Percentiles rank a stretch among this genome's conserved stretches.
phyloP scores from a whole-genome alignment of 2,113 vertebrate genomes.

The Eulemur macaco region DNA sequence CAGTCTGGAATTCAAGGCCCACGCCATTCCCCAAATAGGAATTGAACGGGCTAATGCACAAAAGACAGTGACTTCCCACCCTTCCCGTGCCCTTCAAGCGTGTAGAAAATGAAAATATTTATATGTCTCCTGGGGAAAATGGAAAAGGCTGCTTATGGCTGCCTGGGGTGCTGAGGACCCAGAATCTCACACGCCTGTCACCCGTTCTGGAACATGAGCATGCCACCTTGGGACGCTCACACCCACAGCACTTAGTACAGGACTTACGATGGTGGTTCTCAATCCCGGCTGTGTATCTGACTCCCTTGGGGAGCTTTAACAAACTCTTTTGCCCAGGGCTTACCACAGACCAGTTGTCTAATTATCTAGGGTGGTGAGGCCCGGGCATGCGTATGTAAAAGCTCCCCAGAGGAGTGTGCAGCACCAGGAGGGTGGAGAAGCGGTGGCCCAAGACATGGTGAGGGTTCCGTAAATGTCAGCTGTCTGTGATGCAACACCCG shows the following conservation, averaged over 20 bases:
- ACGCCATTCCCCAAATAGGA: not conserved
- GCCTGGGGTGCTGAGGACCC: not conserved
- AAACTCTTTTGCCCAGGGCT: not conserved
- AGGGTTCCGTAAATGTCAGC: not conserved
- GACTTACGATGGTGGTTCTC: rapidly evolving
- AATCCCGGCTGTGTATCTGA: not conserved
- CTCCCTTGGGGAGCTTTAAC: not conserved
- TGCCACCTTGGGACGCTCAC: not conserved
- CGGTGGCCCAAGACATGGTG: not conserved
- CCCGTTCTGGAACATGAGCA: rapidly evolving
- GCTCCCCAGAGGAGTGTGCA: not conserved
- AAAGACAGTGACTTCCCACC: not conserved
- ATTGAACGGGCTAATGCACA: not conserved
- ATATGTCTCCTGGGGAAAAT: not conserved
- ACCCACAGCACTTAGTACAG: not conserved
- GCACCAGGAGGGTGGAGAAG: not conserved
- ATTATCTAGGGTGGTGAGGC: not conserved
- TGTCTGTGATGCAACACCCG: rapidly evolving
- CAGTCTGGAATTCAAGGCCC: not conserved
- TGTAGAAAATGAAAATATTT: not conserved
- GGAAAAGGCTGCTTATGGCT: not conserved
- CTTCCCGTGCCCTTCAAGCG: not conserved
- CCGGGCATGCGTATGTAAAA: not conserved
- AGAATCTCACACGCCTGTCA: rapidly evolving
- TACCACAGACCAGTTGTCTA: not conserved